These are phyloP conservation scores for Gyps fulvus DNA, from an alignment of 2,113 vertebrate species.

Conservation along the genomic window DNA sequence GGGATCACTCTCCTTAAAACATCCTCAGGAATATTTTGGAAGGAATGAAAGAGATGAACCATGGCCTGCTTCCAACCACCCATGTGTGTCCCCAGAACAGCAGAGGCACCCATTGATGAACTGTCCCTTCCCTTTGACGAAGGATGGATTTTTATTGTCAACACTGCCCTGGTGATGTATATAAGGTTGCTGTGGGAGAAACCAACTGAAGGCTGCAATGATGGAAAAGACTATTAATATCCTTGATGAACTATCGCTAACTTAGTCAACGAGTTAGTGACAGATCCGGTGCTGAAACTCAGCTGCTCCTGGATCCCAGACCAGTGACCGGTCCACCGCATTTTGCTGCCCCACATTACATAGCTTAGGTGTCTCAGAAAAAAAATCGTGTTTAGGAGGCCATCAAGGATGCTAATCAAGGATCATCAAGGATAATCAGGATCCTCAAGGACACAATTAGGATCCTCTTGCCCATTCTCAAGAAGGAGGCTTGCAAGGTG, in stretches of 20 bases:
- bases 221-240: slow-evolving; percentile 13
- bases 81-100: neutral
- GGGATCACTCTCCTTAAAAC: neutral
- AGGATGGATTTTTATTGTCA: neutral
- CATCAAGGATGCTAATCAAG: neutral
- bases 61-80: neutral
- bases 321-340: accelerated
- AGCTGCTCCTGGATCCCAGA: neutral
- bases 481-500: neutral
- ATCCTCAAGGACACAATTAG: neutral
- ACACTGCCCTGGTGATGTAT: neutral
- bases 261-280: neutral
- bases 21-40: neutral
- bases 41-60: neutral
- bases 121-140: neutral
- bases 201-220: neutral
- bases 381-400: neutral
- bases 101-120: neutral
- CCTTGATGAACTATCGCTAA: neutral
- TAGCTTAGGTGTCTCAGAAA: neutral
- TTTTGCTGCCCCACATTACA: neutral
- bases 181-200: neutral
- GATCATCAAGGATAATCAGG: neutral
- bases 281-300: neutral
- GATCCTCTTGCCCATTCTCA: neutral